Percentiles rank a stretch among this genome's conserved stretches.
Evolutionary conservation across 2,888 invertebrate genomes (phyloP).

Genomic region (Acanthoscelides obtectus): DNA sequence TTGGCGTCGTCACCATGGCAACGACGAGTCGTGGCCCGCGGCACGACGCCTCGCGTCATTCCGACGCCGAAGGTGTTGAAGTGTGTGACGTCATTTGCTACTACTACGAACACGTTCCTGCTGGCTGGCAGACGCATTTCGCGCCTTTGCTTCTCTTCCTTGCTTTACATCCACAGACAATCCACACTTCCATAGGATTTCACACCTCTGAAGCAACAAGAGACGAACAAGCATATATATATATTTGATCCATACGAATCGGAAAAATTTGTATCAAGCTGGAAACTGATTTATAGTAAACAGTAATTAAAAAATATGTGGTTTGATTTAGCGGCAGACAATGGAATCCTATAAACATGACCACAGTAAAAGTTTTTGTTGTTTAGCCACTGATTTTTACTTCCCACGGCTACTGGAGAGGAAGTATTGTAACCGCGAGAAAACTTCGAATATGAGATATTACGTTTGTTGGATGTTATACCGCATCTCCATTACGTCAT

Average conservation of each 20-base stretch:
- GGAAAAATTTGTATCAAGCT: not conserved
- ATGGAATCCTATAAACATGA: too few species aligned
- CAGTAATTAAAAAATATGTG: too few species aligned
- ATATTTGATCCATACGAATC: not conserved
- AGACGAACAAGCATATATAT: too few species aligned
- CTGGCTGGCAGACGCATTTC: conserved; percentile 30
- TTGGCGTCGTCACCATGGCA: conserved; percentile 18
- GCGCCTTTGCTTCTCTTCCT: conserved; percentile 19
- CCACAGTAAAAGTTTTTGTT: too few species aligned
- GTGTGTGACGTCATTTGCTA: conserved; percentile 43
- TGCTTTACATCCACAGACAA: not conserved
- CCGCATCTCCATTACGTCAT: too few species aligned
- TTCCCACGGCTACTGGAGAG: too few species aligned
- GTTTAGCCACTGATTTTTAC: too few species aligned
- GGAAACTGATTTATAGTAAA: too few species aligned
- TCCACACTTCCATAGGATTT: not conserved
- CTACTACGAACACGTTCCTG: conserved; percentile 36
- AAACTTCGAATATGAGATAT: too few species aligned
- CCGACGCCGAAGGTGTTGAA: conserved; percentile 39
- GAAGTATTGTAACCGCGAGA: too few species aligned
- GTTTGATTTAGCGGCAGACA: too few species aligned
- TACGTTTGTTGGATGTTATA: too few species aligned
- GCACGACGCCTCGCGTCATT: not conserved
- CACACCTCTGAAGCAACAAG: not conserved
- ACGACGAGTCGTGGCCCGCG: conserved; percentile 4